Base-by-base conservation (phyloP, 1,140 invertebrate genomes). In the Brachionus rubens region DNA sequence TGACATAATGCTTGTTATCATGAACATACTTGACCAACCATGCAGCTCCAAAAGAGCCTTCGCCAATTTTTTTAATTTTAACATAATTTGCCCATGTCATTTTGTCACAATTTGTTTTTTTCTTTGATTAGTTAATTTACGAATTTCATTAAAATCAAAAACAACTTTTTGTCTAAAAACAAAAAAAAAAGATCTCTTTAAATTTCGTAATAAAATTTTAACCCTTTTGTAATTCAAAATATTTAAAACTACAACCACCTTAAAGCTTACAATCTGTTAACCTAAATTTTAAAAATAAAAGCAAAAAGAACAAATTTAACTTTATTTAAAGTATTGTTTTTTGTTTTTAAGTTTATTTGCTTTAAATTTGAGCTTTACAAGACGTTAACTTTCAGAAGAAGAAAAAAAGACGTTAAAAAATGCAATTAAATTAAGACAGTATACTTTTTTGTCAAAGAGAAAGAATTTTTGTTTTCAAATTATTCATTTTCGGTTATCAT, bases 41-140 rank as follows among this genome's bases (percentile, higher is more conserved):
- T 12, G 41, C 75, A 30, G 40, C 33, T 46, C 75, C 75, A 24
- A 76, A 76, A 21, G 52, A 6, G 3, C 75, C 75, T 65, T 76
- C 43, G 9, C 75, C 75, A 50, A 76, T 59, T 43, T 59, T 46
- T 26, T 59, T 76, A 12, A 56, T 24, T 48, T 76, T 62, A 36
- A 43, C 46, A 47, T 76, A 76, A 26, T 76, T 30, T 28, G 48
- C 16, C 72, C 48, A 72, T 3, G 30, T 24, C 68, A 72, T 72
- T 72, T 56, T 75, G 21, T 9, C 1, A 16, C 33, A 59, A 36
- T 28, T 28, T 54, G 33, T 12, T 54, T n/a, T 54, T 54, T 26
- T 9, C 12, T n/a, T 28, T 28, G 33, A 54, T 3, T 21, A 16
- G 19, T 50, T 50, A 24, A 54, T 19, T n/a, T n/a, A 33, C 28